Conservation (phyloP, 1,140 invertebrate genomes). For the Bombus picipes region DNA sequence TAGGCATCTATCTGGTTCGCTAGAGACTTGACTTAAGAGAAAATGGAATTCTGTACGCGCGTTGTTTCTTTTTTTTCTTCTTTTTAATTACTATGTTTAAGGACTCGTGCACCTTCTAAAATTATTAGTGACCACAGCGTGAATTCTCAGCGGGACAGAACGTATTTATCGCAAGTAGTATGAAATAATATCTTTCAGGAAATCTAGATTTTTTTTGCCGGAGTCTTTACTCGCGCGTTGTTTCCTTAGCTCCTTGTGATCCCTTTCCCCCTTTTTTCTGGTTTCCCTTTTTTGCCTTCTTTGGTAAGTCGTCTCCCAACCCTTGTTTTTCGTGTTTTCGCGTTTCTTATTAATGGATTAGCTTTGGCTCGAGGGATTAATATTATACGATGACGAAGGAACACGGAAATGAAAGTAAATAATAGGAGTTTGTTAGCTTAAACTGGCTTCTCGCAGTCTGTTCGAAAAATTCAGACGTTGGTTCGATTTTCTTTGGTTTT, state of each 20-base stretch:
- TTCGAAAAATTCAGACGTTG: neutral
- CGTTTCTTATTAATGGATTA: neutral
- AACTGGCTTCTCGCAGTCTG: neutral
- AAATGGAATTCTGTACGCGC: constrained; percentile 68
- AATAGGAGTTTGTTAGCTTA: neutral
- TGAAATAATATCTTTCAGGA: too few species aligned
- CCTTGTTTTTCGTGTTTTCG: neutral
- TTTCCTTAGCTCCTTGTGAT: neutral
- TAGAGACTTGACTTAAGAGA: constrained; percentile 77
- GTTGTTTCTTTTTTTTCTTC: neutral
- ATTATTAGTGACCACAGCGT: too few species aligned
- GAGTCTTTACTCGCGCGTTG: too few species aligned
- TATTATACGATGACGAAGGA: neutral
- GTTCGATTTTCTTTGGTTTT: neutral
- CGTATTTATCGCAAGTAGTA: too few species aligned
- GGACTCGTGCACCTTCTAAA: too few species aligned
- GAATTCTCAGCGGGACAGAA: too few species aligned
- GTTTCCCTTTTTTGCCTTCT: neutral
- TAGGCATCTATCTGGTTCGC: constrained; percentile 76
- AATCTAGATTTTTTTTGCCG: too few species aligned
- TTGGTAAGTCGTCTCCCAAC: neutral
- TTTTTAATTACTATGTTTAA: too few species aligned
- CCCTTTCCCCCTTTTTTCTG: neutral
- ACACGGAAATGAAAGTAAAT: neutral
- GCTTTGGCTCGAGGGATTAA: neutral